phyloP scores from a whole-genome alignment of 2,797 vertebrate genomes.

The Hydrolagus colliei region DNA sequence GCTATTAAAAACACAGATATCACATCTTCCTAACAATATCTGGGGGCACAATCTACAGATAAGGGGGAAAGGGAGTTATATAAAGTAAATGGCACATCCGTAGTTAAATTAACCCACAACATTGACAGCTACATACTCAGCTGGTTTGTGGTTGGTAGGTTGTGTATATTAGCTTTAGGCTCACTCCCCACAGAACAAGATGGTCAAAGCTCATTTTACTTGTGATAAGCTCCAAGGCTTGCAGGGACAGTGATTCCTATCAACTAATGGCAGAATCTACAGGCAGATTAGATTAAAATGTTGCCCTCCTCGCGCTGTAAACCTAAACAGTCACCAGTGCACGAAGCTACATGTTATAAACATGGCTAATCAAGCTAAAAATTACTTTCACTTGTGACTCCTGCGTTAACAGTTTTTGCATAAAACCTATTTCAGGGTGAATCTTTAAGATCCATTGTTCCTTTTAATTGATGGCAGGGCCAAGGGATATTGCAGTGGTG shows the following conservation, averaged over 20 bases:
- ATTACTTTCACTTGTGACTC: not conserved
- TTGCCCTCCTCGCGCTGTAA: not conserved
- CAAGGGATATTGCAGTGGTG: not conserved
- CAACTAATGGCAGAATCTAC: slow-evolving; percentile 17
- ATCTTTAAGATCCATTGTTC: not conserved
- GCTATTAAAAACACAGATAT: not conserved
- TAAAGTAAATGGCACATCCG: slow-evolving; percentile 9
- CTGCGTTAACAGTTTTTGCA: not conserved
- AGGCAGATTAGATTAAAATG: slow-evolving; percentile 25
- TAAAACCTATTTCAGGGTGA: not conserved
- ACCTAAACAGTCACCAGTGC: not conserved
- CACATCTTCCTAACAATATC: not conserved
- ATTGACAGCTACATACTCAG: not conserved
- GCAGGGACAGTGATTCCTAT: slow-evolving; percentile 29
- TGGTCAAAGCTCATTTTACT: slow-evolving; percentile 32
- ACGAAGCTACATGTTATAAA: not conserved
- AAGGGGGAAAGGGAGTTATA: not conserved
- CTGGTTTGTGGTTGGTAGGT: slow-evolving; percentile 17
- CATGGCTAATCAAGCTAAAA: not conserved
- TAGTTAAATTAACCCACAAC: not conserved
- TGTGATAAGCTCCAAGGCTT: slow-evolving; percentile 28
- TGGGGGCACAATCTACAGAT: not conserved
- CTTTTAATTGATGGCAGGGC: not conserved
- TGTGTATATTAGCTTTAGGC: slow-evolving; percentile 13
- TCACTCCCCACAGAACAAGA: slow-evolving; percentile 4